Percentiles rank a stretch among this genome's conserved stretches.
phyloP scores from a whole-genome alignment of 2,888 invertebrate genomes.

The Drosophila leonis region DNA sequence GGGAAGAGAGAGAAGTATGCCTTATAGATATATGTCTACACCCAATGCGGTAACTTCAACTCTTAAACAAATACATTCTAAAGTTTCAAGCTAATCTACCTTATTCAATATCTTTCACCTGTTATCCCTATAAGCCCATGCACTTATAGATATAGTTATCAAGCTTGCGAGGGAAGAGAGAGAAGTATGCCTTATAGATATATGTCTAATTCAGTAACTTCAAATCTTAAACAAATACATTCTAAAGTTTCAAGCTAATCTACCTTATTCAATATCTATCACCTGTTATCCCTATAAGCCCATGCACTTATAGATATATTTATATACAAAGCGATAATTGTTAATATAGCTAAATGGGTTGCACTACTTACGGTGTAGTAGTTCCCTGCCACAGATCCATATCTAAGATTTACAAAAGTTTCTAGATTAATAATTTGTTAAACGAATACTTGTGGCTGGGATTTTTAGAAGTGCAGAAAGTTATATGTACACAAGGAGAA shows the following conservation, averaged over 20 bases:
- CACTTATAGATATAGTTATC: no score
- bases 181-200: no score
- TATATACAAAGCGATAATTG: background rate
- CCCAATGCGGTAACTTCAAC: no score
- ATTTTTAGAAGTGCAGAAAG: background rate
- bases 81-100: no score
- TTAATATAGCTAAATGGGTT: background rate
- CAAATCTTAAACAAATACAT: no score
- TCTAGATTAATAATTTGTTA: background rate
- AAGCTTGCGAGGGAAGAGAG: background rate
- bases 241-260: no score
- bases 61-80: no score
- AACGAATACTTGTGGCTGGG: background rate
- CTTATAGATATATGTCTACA: no score
- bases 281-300: background rate
- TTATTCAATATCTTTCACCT: no score
- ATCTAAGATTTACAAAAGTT: background rate
- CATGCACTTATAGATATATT: background rate
- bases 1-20: background rate
- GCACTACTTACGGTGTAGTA: conserved; percentile 8
- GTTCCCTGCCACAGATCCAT: background rate
- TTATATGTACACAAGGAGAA: conserved; percentile 3
- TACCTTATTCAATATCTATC: background rate
- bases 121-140: no score
- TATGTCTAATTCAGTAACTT: no score